phyloP scores from a whole-genome alignment of 2,113 vertebrate species.

The Carassius auratus region DNA sequence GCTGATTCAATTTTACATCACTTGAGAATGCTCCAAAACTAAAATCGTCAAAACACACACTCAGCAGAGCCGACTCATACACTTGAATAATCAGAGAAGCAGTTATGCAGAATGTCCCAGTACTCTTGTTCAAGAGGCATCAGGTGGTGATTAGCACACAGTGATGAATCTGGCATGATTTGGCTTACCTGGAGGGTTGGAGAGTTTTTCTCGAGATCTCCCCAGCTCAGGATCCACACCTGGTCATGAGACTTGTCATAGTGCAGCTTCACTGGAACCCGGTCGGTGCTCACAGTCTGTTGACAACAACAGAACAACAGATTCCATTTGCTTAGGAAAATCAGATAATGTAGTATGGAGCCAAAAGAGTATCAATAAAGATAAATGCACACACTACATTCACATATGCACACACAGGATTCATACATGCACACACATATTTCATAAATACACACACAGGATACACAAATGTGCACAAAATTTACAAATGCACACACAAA shows the following conservation, averaged over 20 bases:
- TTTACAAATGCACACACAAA: no score
- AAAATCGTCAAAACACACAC: slow-evolving; percentile 42
- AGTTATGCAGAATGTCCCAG: slow-evolving; percentile 3
- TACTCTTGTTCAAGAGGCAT: slow-evolving; percentile 21
- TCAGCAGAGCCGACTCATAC: neutral
- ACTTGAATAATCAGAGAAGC: slow-evolving; percentile 11
- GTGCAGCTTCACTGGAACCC: slow-evolving; percentile 91
- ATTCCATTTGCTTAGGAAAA: neutral
- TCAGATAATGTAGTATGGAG: neutral
- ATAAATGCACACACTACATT: no score
- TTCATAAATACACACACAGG: no score
- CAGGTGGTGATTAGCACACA: slow-evolving; percentile 23
- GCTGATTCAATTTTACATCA: slow-evolving; percentile 46
- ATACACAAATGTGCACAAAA: no score
- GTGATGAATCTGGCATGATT: slow-evolving; percentile 26
- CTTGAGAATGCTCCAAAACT: slow-evolving; percentile 40
- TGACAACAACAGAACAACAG: slow-evolving; percentile 19
- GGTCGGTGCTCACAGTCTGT: slow-evolving; percentile 91
- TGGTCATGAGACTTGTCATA: slow-evolving; percentile 98
- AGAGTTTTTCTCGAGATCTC: slow-evolving; percentile 84
- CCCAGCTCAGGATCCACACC: slow-evolving; percentile 98
- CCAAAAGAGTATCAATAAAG: no score
- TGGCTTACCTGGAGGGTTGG: slow-evolving; percentile 89
- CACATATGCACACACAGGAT: no score
- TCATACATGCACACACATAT: no score